A percentile compares a stretch with the other conserved stretches of the same genome.
These are phyloP conservation scores for Caenorhabditis brenneri DNA, from an alignment of 1,140 invertebrate species.

Conservation along the genomic window DNA sequence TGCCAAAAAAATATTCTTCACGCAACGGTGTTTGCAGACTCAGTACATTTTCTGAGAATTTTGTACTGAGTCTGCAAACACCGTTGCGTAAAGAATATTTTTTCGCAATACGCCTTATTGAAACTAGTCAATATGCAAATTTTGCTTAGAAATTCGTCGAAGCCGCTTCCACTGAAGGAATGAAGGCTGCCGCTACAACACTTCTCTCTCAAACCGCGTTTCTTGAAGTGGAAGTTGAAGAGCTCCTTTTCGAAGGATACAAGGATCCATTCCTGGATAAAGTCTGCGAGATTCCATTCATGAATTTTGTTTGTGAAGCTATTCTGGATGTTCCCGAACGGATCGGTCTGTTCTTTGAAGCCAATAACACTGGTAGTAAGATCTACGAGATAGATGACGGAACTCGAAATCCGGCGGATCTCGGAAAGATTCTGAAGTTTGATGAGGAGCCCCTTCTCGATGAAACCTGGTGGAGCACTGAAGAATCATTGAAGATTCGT, in stretches of 20 bases:
- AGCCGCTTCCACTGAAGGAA: slow-evolving; percentile 66
- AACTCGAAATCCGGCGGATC: slow-evolving; percentile 55
- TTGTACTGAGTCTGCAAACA: too few species aligned
- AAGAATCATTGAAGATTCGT: slow-evolving; percentile 54
- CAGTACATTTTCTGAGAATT: too few species aligned
- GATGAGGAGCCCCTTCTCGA: slow-evolving; percentile 58
- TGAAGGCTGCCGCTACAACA: slow-evolving; percentile 64
- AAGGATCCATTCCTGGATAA: slow-evolving; percentile 69
- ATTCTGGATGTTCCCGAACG: slow-evolving; percentile 68
- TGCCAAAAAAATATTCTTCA: too few species aligned
- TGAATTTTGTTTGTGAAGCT: slow-evolving; percentile 68
- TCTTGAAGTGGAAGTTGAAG: slow-evolving; percentile 69
- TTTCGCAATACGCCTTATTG: neutral
- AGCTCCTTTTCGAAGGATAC: slow-evolving; percentile 69
- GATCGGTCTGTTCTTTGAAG: slow-evolving; percentile 67
- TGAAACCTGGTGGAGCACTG: slow-evolving; percentile 62
- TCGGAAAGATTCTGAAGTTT: slow-evolving; percentile 63
- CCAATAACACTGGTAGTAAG: slow-evolving; percentile 61
- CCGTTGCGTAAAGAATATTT: too few species aligned
- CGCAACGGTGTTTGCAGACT: too few species aligned
- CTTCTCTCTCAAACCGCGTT: slow-evolving; percentile 69
- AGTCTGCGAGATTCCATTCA: slow-evolving; percentile 64
- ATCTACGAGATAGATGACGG: slow-evolving; percentile 63
- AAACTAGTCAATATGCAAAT: neutral
- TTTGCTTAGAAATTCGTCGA: slow-evolving; percentile 69